Percentiles rank a stretch among this genome's conserved stretches.
Conservation (phyloP, 2,113 vertebrate genomes). For the Thunnus thynnus region DNA sequence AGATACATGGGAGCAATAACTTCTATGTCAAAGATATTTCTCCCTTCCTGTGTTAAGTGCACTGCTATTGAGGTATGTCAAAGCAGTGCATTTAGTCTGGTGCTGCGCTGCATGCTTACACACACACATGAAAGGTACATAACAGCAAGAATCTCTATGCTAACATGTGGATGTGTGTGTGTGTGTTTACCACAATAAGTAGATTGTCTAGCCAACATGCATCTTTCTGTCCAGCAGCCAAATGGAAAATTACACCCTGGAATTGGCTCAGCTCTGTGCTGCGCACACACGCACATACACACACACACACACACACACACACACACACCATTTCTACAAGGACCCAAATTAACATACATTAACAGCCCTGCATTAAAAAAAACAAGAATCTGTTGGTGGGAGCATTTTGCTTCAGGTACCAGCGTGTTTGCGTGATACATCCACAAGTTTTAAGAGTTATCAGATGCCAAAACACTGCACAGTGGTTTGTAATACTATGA, state of each 20-base stretch:
- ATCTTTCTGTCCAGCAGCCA: slow-evolving; percentile 56
- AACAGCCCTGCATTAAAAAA: too few relatives aligned
- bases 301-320: slow-evolving; percentile 9
- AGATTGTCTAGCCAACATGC: slow-evolving; percentile 44
- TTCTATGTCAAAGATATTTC: slow-evolving; percentile 13
- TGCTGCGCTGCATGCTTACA: not conserved
- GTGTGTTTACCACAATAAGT: slow-evolving; percentile 35
- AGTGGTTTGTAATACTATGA: too few relatives aligned
- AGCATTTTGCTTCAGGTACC: too few relatives aligned
- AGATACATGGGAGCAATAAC: slow-evolving; percentile 33
- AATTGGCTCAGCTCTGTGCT: slow-evolving; percentile 31
- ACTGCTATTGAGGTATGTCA: slow-evolving; percentile 7
- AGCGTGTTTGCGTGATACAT: too few relatives aligned
- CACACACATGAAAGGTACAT: slow-evolving; percentile 47
- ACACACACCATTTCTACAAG: not conserved
- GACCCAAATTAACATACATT: too few relatives aligned
- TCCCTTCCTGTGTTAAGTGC: slow-evolving; percentile 43
- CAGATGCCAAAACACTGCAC: too few relatives aligned
- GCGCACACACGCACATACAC: not conserved
- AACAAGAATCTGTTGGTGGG: too few relatives aligned
- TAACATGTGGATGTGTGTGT: slow-evolving; percentile 19
- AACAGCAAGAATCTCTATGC: slow-evolving; percentile 26
- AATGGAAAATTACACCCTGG: slow-evolving; percentile 58
- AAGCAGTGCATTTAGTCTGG: slow-evolving; percentile 34
- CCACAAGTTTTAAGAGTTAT: too few relatives aligned